These are phyloP conservation scores for Patella caerulea DNA, from an alignment of 2,888 invertebrate species.

Conservation along the genomic window DNA sequence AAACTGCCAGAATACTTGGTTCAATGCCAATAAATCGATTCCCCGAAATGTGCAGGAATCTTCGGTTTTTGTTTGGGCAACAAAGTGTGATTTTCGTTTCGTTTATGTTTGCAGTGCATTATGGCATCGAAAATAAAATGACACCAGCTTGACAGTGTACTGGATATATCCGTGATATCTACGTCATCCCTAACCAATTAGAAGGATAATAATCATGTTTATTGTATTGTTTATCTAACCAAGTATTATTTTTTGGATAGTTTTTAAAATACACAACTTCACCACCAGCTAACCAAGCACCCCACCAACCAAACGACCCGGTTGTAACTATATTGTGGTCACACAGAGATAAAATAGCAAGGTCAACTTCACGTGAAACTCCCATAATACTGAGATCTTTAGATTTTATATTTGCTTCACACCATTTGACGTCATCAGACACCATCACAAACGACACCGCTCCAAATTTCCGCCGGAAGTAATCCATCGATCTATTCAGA, in stretches of 20 bases:
- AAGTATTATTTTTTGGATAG: slow-evolving; percentile 38
- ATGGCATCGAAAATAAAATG: no score
- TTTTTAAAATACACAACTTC: slow-evolving; percentile 47
- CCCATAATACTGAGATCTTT: slow-evolving; percentile 30
- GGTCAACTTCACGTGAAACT: slow-evolving; percentile 36
- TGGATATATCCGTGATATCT: not conserved
- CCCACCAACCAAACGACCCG: slow-evolving; percentile 67
- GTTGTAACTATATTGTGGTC: slow-evolving; percentile 72
- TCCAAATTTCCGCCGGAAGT: slow-evolving; percentile 38
- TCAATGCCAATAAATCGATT: no score
- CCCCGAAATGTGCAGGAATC: no score
- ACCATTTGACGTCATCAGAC: slow-evolving; percentile 48
- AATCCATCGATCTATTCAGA: slow-evolving; percentile 41
- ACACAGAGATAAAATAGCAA: slow-evolving; percentile 47
- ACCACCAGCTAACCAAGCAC: slow-evolving; percentile 61
- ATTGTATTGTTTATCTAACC: slow-evolving; percentile 39
- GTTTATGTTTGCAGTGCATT: no score
- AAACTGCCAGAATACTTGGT: no score
- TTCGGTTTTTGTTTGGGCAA: no score
- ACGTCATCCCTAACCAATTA: slow-evolving; percentile 45
- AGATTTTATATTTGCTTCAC: slow-evolving; percentile 31
- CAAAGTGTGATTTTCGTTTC: no score
- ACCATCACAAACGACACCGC: slow-evolving; percentile 44
- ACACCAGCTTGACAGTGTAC: no score
- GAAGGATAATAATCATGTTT: slow-evolving; percentile 46